Conservation (phyloP, 2,888 invertebrate species). For the Eristalis pertinax region DNA sequence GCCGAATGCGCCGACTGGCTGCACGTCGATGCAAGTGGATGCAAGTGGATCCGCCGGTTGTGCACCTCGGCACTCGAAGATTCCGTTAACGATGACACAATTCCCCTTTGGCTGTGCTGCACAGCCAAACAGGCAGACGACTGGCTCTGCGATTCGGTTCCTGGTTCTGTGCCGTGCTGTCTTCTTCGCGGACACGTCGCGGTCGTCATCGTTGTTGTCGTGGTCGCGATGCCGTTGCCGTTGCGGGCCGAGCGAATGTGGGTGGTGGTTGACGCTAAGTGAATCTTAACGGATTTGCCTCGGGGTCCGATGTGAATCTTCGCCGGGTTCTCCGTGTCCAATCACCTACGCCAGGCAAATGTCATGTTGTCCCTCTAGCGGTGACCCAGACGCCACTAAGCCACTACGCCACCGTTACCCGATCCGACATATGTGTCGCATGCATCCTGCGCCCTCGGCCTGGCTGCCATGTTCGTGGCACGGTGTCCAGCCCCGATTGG, state of each 20-base stretch:
- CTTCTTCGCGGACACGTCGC: constrained; percentile 12
- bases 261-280: constrained; percentile 56
- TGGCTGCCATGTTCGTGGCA: constrained; percentile 20
- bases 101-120: constrained; percentile 31
- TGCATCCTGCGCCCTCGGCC: neutral
- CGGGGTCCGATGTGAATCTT: constrained; percentile 35
- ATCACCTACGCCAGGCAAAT: constrained; percentile 60
- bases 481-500: constrained; percentile 43
- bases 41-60: constrained; percentile 53
- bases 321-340: constrained; percentile 11
- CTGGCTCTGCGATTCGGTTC: constrained; percentile 9
- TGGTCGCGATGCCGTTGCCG: constrained; percentile 1
- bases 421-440: constrained; percentile 10
- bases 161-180: constrained; percentile 8
- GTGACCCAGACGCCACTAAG: constrained; percentile 54
- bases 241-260: constrained; percentile 49
- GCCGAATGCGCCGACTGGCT: neutral
- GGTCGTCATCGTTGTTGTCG: neutral
- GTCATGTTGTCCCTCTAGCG: constrained; percentile 43
- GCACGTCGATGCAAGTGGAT: neutral
- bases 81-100: constrained; percentile 72
- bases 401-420: constrained; percentile 44
- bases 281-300: constrained; percentile 58
- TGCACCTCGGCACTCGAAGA: constrained; percentile 55
- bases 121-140: constrained; percentile 2